Percentiles rank a stretch among this genome's conserved stretches.
These are phyloP conservation scores for Drosophila chauvacae DNA, from an alignment of 1,140 invertebrate species.

Conservation along the genomic window DNA sequence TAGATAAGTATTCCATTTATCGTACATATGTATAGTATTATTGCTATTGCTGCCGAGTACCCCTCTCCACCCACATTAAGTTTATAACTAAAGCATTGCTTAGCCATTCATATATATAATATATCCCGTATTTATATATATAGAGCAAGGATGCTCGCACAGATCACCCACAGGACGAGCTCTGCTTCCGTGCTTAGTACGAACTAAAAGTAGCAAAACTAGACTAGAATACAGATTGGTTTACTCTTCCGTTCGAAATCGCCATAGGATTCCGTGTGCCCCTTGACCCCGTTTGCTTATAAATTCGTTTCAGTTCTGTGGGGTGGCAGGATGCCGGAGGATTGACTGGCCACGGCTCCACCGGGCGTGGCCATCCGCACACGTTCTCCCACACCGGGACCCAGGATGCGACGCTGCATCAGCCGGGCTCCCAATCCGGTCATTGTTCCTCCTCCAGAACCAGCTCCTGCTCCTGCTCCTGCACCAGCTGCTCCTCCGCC, in stretches of 20 bases:
- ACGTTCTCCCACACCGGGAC: conserved; percentile 72
- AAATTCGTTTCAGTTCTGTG: conserved; percentile 85
- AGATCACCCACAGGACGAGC: too few relatives aligned
- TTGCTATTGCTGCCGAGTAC: conserved; percentile 39
- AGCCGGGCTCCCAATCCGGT: conserved; percentile 10
- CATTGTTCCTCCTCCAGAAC: background rate
- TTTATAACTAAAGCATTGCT: conserved; percentile 51
- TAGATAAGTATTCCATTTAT: conserved; percentile 56
- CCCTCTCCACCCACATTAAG: conserved; percentile 27
- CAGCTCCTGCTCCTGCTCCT: background rate
- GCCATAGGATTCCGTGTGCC: conserved; percentile 1
- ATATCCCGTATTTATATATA: conserved; percentile 7
- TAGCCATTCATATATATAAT: conserved; percentile 15
- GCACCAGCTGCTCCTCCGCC: background rate
- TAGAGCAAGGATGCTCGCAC: background rate
- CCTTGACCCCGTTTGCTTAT: conserved; percentile 61
- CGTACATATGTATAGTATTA: conserved; percentile 55
- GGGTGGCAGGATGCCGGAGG: conserved; percentile 53
- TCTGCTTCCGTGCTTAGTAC: conserved; percentile 13
- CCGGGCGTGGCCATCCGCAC: conserved; percentile 71
- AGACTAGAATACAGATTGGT: conserved; percentile 79
- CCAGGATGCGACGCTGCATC: conserved; percentile 63
- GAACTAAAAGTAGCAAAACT: conserved; percentile 53
- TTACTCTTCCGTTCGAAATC: conserved; percentile 35
- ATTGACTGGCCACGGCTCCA: conserved; percentile 46